Base-by-base conservation (phyloP, 2,888 invertebrate genomes). In the Hemistola chrysoprasaria region DNA sequence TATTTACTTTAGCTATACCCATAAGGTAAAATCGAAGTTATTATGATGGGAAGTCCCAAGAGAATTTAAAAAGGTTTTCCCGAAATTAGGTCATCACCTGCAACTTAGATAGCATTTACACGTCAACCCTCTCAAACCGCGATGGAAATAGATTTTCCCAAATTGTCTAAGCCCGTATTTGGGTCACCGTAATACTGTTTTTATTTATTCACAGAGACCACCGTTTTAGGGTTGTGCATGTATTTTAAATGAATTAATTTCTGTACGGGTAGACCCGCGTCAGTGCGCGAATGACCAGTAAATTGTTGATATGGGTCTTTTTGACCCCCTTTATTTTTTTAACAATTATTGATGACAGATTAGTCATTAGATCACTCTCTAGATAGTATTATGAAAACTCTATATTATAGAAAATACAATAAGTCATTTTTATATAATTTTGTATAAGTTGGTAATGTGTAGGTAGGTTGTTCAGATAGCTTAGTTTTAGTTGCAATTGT, bases 221-320 rank as follows among this genome's bases (percentile, higher is more conserved):
- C 58, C 58, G 63, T 66, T 65, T 63, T 56, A 52, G 62, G 62
- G 59, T 61, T 59, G 56, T 56, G 54, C 62, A 70, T 72, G 73
- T 74, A 71, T 71, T 73, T 70, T 74, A 67, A 71, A 75, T 69
- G 70, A 73, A 71, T 71, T 73, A 74, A 75, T 76, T 77, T 72
- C 65, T 70, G 71, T 65, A 65, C 29, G 37, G n/a, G 34, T 38
- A 27, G 65, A 69, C 72, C 71, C 65, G 53, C 56, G 64, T 75
- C 69, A 71, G 39, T 68, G 65, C 59, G 62, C 48, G 63, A 67
- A 68, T 69, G 63, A 65, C 59, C 56, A 50, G 47, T 52, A 65
- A 65, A 65, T 57, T 56, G 60, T 60, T 67, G 67, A 68, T 56
- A 51, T 49, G 59, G 67, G 67, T 67, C 27, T 36, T 48, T 50